Evolutionary conservation across 2,888 invertebrate species (phyloP), one percentile per base, ranked within the genome.

Genomic region (Pachliopta kotzebuea): DNA sequence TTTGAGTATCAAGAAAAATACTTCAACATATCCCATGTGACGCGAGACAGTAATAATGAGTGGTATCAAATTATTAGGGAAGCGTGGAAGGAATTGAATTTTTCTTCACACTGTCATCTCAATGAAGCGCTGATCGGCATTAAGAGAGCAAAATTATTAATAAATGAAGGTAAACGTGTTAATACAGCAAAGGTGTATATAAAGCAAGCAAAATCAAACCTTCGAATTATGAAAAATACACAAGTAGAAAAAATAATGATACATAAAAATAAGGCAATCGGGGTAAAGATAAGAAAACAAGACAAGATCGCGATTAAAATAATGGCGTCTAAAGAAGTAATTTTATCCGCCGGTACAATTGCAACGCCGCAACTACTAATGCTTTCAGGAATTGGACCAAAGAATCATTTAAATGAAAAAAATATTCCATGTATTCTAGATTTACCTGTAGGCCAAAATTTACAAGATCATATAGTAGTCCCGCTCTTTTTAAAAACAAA

Each of bases 171-270:
- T 0, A 80, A 77, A 70, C 79, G 92, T 18, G 81, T 88, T 64
- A 93, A 93, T 68, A 89, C 93, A 2, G 90, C 92, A 0, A 92
- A 88, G 68, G 80, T 87, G 60, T 94, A 85, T 71, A 75, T 93
- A 1, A 72, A 82, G 21, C 74, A 72, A 14, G 67, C 71, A 31
- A 67, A 71, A 37, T 56, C 26, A 23, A 86, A 89, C 70, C 70
- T 91, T 21, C 75, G 80, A 63, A 74, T 91, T 1, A 83, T 90
- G 67, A 93, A 93, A 67, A 83, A 92, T 69, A 86, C 93, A 1
- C 71, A 84, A 20, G 94, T 92, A 14, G 84, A 84, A 31, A 86
- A 87, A 67, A 76, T 94, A 26, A 72, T 92, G 26, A 86, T 94
- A 58, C 53, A 72, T 14, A 83, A 80, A 17, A 92, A 90, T 62